phyloP scores from a whole-genome alignment of 2,888 invertebrate genomes.

The Cerastis leucographa region DNA sequence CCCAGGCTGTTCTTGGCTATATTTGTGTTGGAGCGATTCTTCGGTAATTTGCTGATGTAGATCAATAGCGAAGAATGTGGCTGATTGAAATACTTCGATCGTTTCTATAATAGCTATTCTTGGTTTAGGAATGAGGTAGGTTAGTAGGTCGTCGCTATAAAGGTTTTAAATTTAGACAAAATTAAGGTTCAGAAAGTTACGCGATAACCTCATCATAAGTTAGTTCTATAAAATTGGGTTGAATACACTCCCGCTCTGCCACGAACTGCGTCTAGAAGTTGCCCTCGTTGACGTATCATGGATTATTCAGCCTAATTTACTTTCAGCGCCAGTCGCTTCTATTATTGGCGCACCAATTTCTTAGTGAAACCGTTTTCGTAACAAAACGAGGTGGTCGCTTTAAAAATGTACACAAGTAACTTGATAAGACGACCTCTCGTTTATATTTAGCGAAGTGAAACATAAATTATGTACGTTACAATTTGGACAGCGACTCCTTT shows the following conservation, averaged over 20 bases:
- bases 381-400: slow-evolving; percentile 45
- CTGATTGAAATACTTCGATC: slow-evolving; percentile 54
- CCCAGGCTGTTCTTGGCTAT: slow-evolving; percentile 54
- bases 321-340: slow-evolving; percentile 40
- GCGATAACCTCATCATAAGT: not conserved
- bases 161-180: not conserved
- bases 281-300: not conserved
- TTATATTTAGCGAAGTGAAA: slow-evolving; percentile 64
- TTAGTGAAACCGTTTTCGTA: slow-evolving; percentile 41
- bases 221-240: not conserved
- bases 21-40: slow-evolving; percentile 49
- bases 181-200: not conserved
- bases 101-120: slow-evolving; percentile 13
- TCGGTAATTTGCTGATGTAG: slow-evolving; percentile 62
- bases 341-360: slow-evolving; percentile 56
- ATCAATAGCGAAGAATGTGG: slow-evolving; percentile 51
- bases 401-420: slow-evolving; percentile 63
- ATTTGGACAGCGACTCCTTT: slow-evolving; percentile 64
- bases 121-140: not conserved
- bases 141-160: not conserved
- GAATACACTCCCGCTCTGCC: not conserved
- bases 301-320: slow-evolving; percentile 26
- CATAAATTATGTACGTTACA: slow-evolving; percentile 67
- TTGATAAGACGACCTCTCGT: slow-evolving; percentile 56
- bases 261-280: not conserved